phyloP scores from a whole-genome alignment of 2,888 invertebrate species.

The Meteorus colon region DNA sequence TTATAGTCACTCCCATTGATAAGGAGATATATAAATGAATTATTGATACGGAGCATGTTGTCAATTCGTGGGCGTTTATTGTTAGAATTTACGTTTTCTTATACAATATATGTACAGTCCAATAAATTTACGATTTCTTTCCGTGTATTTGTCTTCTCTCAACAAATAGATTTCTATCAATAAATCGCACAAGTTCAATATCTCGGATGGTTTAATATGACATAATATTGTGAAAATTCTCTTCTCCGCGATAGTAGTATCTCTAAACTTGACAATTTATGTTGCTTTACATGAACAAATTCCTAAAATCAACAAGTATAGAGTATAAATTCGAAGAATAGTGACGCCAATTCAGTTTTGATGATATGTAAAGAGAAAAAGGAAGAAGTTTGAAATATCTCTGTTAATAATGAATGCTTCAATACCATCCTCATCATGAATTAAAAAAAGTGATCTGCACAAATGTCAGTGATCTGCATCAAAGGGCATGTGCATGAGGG shows the following conservation, averaged over 20 bases:
- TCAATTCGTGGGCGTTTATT: conserved; percentile 1
- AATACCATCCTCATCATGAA: conserved; percentile 5
- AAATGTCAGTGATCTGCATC: conserved; percentile 13
- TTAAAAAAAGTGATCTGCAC: conserved; percentile 36
- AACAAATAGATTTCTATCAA: conserved; percentile 35
- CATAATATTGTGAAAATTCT: not conserved
- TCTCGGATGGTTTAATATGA: not conserved
- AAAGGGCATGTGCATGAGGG: not conserved
- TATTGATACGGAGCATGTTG: conserved; percentile 18
- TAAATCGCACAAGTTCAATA: conserved; percentile 29
- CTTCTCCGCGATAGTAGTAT: not conserved
- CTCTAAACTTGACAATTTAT: not conserved
- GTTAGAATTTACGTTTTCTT: conserved; percentile 22
- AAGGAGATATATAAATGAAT: conserved; percentile 12
- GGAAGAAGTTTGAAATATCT: not conserved
- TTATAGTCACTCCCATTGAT: too few species aligned
- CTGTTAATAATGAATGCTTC: not conserved
- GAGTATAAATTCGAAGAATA: too few species aligned
- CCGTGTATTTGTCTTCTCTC: conserved; percentile 5
- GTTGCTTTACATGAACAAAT: too few species aligned
- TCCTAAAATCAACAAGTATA: too few species aligned
- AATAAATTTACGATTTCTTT: not conserved
- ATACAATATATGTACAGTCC: not conserved
- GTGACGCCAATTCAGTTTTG: not conserved
- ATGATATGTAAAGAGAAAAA: not conserved